Evolutionary conservation across 2,888 invertebrate genomes (phyloP).

Genomic region (Archaeoteleia sp.): DNA sequence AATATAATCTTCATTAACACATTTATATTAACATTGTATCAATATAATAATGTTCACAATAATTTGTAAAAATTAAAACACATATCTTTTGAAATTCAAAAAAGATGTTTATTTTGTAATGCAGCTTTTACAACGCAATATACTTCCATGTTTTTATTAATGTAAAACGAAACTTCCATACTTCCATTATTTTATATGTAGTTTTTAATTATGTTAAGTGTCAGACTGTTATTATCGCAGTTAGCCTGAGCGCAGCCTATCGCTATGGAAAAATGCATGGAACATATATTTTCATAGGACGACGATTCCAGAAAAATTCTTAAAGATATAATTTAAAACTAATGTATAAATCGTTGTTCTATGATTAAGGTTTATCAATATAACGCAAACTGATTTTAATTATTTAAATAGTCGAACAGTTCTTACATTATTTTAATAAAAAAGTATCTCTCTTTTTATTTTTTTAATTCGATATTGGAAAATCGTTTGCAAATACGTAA

Average conservation of each 20-base stretch:
- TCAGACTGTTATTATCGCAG: slow-evolving; percentile 18
- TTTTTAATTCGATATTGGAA: too few relatives aligned
- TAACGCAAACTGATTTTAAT: slow-evolving; percentile 62
- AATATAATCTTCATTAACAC: too few relatives aligned
- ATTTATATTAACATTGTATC: too few relatives aligned
- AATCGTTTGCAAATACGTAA: slow-evolving; percentile 31
- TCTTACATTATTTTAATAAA: slow-evolving; percentile 12
- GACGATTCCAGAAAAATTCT: background rate
- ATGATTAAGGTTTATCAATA: slow-evolving; percentile 56
- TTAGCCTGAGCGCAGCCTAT: slow-evolving; percentile 2
- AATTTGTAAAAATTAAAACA: too few relatives aligned
- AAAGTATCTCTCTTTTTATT: background rate
- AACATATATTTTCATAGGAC: background rate
- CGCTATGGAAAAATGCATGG: background rate
- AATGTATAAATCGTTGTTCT: slow-evolving; percentile 44
- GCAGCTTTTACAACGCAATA: background rate
- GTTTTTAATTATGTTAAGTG: slow-evolving; percentile 46
- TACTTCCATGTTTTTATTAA: slow-evolving; percentile 13
- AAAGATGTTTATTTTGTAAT: background rate
- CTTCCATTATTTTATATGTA: slow-evolving; percentile 55
- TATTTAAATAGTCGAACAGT: background rate
- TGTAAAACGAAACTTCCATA: slow-evolving; percentile 42
- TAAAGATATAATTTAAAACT: too few relatives aligned
- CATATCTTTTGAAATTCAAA: too few relatives aligned
- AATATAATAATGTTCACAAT: too few relatives aligned